Evolutionary conservation across 2,888 invertebrate genomes (phyloP).

Genomic region (Dynastes maya): DNA sequence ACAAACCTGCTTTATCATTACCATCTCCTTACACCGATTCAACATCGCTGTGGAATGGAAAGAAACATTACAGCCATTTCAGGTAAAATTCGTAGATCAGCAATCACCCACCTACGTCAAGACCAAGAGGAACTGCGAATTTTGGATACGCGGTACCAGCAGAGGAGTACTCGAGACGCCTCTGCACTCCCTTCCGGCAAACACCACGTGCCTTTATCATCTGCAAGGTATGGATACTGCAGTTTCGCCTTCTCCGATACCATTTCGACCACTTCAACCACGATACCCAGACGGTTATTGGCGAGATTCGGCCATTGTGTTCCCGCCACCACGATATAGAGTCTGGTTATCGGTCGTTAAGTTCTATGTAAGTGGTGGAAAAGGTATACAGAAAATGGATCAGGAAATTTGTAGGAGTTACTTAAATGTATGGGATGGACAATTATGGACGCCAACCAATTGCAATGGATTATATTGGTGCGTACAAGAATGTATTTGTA

Average conservation of each 20-base stretch:
- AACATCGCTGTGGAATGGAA: slow-evolving; percentile 35
- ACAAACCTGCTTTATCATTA: not conserved
- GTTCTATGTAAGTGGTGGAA: slow-evolving; percentile 83
- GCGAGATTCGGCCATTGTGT: slow-evolving; percentile 72
- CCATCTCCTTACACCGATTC: not conserved
- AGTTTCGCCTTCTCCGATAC: slow-evolving; percentile 70
- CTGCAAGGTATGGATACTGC: slow-evolving; percentile 80
- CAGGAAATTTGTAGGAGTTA: slow-evolving; percentile 88
- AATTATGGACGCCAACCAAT: slow-evolving; percentile 81
- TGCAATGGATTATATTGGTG: slow-evolving; percentile 89
- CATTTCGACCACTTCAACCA: slow-evolving; percentile 74
- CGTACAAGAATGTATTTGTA: slow-evolving; percentile 57
- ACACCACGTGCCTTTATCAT: slow-evolving; percentile 92
- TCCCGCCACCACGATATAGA: slow-evolving; percentile 80
- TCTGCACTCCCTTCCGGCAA: slow-evolving; percentile 88
- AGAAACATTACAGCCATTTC: slow-evolving; percentile 46
- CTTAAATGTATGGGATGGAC: slow-evolving; percentile 91
- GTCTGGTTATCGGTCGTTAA: slow-evolving; percentile 91
- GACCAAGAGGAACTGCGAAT: slow-evolving; percentile 88
- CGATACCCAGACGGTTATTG: slow-evolving; percentile 71
- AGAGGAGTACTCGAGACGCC: slow-evolving; percentile 89
- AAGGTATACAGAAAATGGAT: slow-evolving; percentile 78
- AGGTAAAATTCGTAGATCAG: slow-evolving; percentile 86
- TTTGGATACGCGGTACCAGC: slow-evolving; percentile 87
- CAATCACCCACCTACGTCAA: slow-evolving; percentile 89